Conservation (phyloP, 2,888 invertebrate genomes). For the Tanaodytes sp. region DNA sequence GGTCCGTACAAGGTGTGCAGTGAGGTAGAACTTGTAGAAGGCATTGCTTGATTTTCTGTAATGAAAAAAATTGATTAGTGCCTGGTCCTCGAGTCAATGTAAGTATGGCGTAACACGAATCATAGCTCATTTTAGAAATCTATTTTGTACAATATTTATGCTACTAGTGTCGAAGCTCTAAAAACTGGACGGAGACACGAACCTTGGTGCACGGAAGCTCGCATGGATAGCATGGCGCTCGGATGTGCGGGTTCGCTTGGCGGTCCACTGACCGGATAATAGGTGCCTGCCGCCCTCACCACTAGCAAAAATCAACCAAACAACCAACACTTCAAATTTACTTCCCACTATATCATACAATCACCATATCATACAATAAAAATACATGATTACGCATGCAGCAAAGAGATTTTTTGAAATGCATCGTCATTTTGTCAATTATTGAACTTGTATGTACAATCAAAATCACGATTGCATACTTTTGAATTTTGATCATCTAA, state of each 20-base stretch:
- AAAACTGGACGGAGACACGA: constrained; percentile 70
- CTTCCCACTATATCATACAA: constrained; percentile 67
- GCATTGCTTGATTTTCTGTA: constrained; percentile 61
- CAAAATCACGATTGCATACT: not conserved
- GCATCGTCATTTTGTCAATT: constrained; percentile 5
- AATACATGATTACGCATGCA: constrained; percentile 52
- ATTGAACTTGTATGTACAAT: constrained; percentile 1
- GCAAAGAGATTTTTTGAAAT: constrained; percentile 53
- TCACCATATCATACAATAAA: constrained; percentile 55
- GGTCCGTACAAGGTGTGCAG: constrained; percentile 78
- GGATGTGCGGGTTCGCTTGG: constrained; percentile 76
- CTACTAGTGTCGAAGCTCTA: constrained; percentile 59
- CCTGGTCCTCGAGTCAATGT: not conserved
- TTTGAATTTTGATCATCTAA: not conserved
- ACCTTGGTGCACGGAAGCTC: constrained; percentile 75
- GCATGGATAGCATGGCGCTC: constrained; percentile 75
- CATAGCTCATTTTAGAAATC: constrained; percentile 45
- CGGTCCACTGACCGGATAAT: constrained; percentile 87
- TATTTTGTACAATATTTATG: constrained; percentile 51
- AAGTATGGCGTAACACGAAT: constrained; percentile 23
- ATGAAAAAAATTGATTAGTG: constrained; percentile 23
- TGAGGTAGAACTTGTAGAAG: constrained; percentile 60
- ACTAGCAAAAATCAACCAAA: constrained; percentile 80
- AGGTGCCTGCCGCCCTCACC: constrained; percentile 94
- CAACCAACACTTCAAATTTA: constrained; percentile 73